Base-by-base conservation (phyloP, 2,888 invertebrate species). In the Isotomurus palustris region DNA sequence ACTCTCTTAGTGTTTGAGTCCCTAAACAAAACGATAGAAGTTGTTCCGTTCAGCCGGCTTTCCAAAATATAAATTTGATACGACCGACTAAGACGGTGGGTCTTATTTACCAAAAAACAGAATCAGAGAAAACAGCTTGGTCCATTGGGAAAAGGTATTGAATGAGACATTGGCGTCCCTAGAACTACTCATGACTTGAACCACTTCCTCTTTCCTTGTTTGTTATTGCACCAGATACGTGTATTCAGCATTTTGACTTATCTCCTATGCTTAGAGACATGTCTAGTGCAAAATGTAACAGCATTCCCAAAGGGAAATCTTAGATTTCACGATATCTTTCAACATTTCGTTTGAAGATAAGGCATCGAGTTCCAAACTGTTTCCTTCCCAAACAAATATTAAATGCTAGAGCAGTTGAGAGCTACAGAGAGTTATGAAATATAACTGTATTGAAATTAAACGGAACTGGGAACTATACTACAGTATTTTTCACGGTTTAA, bases 51-150 rank as follows among this genome's bases (percentile, higher is more conserved):
- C 21, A 43, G 32, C 35, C 29, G 21, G 4, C 35, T 32, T 6
- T 38, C 29, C 35, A 24, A 50, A 25, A 50, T 38, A 38, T 50
- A 50, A 50, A 50, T 50, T 49, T 38, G 50, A 50, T 50, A 50
- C 50, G 50, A 4, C 24, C 40, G 50, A 50, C 25, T 50, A 27
- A 27, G 24, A 25, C 21, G n/a, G 35, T 32, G 35, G 50, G 40
- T 50, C 50, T 50, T 50, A 50, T 38, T 50, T 50, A 50, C 50
- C n/a, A 50, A 40, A 22, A 38, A 50, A 38, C 38, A 50, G 50
- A 50, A 50, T 50, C 50, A 50, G 25, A 50, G 50, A 50, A n/a
- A 50, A 50, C 50, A 38, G 50, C 38, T 36, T 25, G 50, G 25
- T 40, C 50, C 50, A 19, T 38, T 22, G 50, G 50, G 50, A 49